phyloP scores from a whole-genome alignment of 2,888 invertebrate genomes.

The Drosophila borealis region DNA sequence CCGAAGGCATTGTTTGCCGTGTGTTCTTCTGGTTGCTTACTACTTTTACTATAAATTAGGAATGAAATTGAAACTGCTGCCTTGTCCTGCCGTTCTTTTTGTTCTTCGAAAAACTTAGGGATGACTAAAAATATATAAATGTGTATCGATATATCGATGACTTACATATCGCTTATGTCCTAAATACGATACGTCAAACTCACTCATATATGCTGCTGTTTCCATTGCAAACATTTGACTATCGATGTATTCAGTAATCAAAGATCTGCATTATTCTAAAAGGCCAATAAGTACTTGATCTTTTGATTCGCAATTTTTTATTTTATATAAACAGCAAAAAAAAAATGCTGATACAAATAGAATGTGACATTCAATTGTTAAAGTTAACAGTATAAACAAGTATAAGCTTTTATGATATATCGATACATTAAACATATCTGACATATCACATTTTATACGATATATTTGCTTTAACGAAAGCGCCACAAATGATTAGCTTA shows the following conservation, averaged over 20 bases:
- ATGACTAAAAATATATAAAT: constrained; percentile 21
- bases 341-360: not conserved
- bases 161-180: not conserved
- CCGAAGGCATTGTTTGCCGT: constrained; percentile 78
- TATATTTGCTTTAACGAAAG: not conserved
- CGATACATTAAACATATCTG: not conserved
- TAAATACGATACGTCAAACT: constrained; percentile 1
- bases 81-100: constrained; percentile 68
- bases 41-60: constrained; percentile 69
- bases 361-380: not conserved
- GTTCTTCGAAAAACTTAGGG: constrained; percentile 61
- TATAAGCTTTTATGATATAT: not conserved
- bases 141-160: constrained; percentile 20
- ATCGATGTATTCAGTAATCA: not conserved
- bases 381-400: too few relatives aligned
- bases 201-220: not conserved
- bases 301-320: not conserved
- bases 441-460: not conserved
- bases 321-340: not conserved
- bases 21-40: constrained; percentile 72
- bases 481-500: not conserved
- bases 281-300: not conserved
- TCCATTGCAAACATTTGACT: not conserved
- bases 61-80: constrained; percentile 71
- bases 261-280: not conserved